Evolutionary conservation across 2,113 vertebrate genomes (phyloP).

Genomic region (Ciconia maguari): DNA sequence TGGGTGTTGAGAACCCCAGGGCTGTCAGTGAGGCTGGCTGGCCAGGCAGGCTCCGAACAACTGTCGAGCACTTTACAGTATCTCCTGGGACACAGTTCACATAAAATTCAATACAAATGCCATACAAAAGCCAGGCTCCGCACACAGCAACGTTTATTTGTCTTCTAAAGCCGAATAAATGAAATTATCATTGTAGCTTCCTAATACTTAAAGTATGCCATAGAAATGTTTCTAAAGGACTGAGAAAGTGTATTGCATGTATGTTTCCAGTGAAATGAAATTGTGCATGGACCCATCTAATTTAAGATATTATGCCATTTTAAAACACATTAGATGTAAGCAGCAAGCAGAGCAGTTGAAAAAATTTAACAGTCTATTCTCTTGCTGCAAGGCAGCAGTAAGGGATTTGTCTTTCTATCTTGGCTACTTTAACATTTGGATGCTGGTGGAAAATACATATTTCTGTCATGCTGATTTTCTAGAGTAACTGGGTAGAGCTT

Average conservation of each 20-base stretch:
- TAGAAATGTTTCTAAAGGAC: background rate
- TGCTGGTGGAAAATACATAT: background rate
- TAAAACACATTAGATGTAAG: background rate
- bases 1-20: background rate
- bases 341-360: background rate
- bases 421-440: background rate
- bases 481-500: background rate
- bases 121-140: background rate
- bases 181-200: background rate
- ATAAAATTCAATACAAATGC: background rate
- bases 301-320: background rate
- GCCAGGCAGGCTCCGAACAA: background rate
- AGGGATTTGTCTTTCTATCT: background rate
- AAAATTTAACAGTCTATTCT: background rate
- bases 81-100: background rate
- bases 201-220: background rate
- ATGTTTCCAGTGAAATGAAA: background rate
- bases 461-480: background rate
- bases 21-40: background rate
- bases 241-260: background rate
- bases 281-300: background rate
- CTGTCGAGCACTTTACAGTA: fast-evolving
- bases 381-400: background rate
- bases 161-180: background rate
- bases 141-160: background rate